phyloP scores from a whole-genome alignment of 37 sponge, comb jelly and placozoan species.

The Chondrilla cf. caribensis region DNA sequence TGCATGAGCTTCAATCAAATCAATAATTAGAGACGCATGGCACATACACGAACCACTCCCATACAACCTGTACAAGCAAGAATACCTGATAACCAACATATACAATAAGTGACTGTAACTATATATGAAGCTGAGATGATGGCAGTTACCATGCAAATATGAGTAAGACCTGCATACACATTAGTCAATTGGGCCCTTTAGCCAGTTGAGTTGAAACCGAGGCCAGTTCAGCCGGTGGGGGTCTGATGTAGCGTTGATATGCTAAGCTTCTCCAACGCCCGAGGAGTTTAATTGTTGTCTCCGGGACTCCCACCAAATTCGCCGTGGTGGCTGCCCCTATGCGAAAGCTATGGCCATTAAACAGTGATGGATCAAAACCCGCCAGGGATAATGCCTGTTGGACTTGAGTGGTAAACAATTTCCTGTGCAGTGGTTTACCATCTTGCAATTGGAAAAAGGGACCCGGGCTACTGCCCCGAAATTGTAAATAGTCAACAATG shows the following conservation, averaged over 20 bases:
- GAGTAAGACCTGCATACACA: no score
- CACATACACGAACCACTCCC: no score
- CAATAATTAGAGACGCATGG: no score
- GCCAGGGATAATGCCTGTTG: background rate
- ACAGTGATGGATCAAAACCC: background rate
- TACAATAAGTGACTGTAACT: no score
- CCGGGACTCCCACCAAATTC: background rate
- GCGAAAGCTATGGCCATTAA: slow-evolving; percentile 19
- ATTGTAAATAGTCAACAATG: background rate
- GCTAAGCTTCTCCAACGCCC: slow-evolving; percentile 20
- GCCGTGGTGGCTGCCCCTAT: slow-evolving; percentile 26
- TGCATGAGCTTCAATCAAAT: no score
- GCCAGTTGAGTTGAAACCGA: background rate
- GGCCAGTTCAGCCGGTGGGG: background rate
- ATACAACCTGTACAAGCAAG: no score
- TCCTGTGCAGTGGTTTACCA: background rate
- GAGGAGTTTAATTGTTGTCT: slow-evolving; percentile 4
- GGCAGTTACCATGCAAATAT: no score
- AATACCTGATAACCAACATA: no score
- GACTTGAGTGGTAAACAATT: background rate
- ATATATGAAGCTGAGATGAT: no score
- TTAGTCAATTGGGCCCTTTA: no score
- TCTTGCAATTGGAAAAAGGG: slow-evolving; percentile 4
- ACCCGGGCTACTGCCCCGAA: background rate
- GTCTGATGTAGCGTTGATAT: background rate